Evolutionary conservation across 2,113 vertebrate species (phyloP), one percentile per base, ranked within the genome.

Genomic region (Camelus dromedarius): DNA sequence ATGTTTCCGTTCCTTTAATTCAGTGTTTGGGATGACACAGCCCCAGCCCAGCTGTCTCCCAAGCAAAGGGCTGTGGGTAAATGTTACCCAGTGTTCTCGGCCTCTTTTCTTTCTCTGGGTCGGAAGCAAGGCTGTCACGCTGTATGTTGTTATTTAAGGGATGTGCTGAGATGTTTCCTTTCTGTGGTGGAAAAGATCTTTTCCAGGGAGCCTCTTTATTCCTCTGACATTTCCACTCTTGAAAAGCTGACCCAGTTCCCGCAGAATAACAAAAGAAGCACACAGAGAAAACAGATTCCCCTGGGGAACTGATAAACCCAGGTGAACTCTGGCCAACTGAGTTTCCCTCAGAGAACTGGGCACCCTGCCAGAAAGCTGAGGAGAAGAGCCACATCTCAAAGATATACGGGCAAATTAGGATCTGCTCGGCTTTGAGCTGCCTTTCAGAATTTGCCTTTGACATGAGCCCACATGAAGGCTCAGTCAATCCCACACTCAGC

Each of bases 1-100:
- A 98, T 98, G 98, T 98, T 99, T 99, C 98, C 98, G 98, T 98
- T 98, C 97, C 97, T 98, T 98, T 98, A 98, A 98, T 98, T 98
- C 93, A 3, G 96, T 96, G 0, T 73, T 98, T 98, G 1, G 96
- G 98, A 98, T 98, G 98, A 98, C 98, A 98, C 97, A 98, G 97
- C 97, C 98, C 97, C 97, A 96, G 97, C 97, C 98, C 99, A 99
- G 99, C 99, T 98, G 98, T 98, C 98, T 97, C 97, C 98, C 96
- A 92, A 98, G 98, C 98, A 97, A 97, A 96, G 98, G 97, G 97
- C 92, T 28, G 94, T 98, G 97, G 89, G 97, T 54, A 64, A 98
- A 98, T 98, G 97, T 98, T 98, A 98, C 97, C 97, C 98, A 98
- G 97, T 98, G 97, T 97, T 98, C 98, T 95, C 88, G 8, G 97